Evolutionary conservation across 2,888 invertebrate species (phyloP).

Genomic region (Lasiommata megera): DNA sequence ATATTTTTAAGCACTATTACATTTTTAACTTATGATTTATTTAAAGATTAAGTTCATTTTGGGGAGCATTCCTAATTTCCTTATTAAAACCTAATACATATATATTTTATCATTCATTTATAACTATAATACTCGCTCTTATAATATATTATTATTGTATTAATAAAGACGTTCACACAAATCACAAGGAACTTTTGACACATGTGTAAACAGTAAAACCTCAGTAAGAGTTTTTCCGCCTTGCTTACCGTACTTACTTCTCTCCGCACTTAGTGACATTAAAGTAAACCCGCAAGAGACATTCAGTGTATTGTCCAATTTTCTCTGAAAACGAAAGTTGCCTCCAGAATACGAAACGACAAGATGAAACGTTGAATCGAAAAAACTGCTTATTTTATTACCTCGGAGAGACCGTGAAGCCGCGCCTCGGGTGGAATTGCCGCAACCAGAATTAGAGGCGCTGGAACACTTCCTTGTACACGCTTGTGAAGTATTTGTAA

Average conservation of each 20-base stretch:
- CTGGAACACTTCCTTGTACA: constrained; percentile 33
- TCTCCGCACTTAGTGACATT: constrained; percentile 10
- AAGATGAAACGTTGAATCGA: constrained; percentile 71
- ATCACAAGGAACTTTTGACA: too few relatives aligned
- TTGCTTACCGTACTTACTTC: neutral
- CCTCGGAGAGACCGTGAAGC: constrained; percentile 42
- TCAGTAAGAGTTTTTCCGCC: neutral
- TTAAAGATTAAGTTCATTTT: too few relatives aligned
- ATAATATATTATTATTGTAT: too few relatives aligned
- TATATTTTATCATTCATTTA: too few relatives aligned
- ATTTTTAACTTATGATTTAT: too few relatives aligned
- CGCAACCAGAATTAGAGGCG: constrained; percentile 57
- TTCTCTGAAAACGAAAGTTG: constrained; percentile 55
- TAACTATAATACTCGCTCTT: too few relatives aligned
- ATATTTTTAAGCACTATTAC: too few relatives aligned
- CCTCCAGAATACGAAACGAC: constrained; percentile 67
- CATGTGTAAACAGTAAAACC: neutral
- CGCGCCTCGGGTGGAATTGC: constrained; percentile 55
- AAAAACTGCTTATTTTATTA: constrained; percentile 80
- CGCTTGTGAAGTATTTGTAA: constrained; percentile 21
- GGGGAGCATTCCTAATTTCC: too few relatives aligned
- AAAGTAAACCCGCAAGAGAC: constrained; percentile 49
- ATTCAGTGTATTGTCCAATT: constrained; percentile 47
- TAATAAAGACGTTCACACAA: too few relatives aligned
- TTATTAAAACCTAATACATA: too few relatives aligned